Percentiles rank a stretch among this genome's conserved stretches.
Evolutionary conservation across 2,113 vertebrate species (phyloP).

Genomic region (Anhinga anhinga): DNA sequence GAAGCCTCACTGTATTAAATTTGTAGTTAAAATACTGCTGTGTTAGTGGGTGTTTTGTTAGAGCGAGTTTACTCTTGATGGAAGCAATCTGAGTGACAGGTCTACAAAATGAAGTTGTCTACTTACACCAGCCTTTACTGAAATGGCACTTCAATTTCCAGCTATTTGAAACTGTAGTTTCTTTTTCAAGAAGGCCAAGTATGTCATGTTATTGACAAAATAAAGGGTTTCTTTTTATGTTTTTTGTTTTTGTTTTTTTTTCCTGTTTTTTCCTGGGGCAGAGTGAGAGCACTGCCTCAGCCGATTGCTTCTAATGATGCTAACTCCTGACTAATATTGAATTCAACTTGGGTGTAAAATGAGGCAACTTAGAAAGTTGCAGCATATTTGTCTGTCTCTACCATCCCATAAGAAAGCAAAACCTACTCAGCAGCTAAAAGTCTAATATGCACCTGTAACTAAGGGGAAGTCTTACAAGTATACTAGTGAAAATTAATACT

Average conservation of each 20-base stretch:
- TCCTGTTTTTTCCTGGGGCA: background rate
- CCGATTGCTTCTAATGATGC: background rate
- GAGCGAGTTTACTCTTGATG: background rate
- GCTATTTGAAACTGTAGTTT: slow-evolving; percentile 1
- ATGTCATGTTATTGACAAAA: slow-evolving; percentile 12
- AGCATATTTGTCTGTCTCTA: background rate
- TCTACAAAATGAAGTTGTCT: slow-evolving; percentile 14
- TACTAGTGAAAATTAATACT: background rate
- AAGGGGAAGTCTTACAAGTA: background rate
- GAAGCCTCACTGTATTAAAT: background rate
- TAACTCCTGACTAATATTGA: background rate
- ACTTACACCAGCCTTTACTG: background rate
- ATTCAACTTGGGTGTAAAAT: background rate
- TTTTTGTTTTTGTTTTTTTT: background rate
- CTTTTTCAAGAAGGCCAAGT: background rate
- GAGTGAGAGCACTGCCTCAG: background rate
- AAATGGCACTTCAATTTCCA: slow-evolving; percentile 28
- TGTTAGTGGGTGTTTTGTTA: background rate
- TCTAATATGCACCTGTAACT: background rate
- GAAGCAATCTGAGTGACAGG: background rate
- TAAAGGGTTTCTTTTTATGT: background rate
- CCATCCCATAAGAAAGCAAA: background rate
- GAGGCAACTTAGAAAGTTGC: background rate
- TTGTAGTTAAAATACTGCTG: background rate
- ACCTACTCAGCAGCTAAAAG: background rate